Percentiles rank a stretch among this genome's conserved stretches.
Conservation (phyloP, 2,888 invertebrate genomes). For the Thera britannica region DNA sequence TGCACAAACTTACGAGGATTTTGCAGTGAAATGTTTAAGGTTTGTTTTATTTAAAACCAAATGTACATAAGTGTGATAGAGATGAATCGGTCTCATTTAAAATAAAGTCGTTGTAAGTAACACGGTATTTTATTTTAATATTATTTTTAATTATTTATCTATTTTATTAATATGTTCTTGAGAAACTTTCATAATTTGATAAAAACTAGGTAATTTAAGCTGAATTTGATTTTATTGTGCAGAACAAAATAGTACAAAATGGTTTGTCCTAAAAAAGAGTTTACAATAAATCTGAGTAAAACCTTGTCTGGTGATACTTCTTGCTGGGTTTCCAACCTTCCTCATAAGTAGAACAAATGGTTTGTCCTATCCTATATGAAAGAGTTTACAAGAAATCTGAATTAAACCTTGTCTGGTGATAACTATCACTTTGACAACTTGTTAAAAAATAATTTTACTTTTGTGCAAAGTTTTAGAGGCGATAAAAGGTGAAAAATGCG, state of each 20-base stretch:
- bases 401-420: slow-evolving; percentile 1
- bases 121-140: slow-evolving; percentile 35
- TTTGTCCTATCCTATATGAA: background rate
- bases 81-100: slow-evolving; percentile 84
- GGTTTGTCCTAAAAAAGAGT: no score
- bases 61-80: slow-evolving; percentile 85
- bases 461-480: slow-evolving; percentile 49
- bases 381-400: background rate
- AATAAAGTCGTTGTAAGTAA: slow-evolving; percentile 83
- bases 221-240: no score
- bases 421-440: background rate
- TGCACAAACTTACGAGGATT: slow-evolving; percentile 82
- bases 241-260: no score
- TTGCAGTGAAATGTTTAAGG: slow-evolving; percentile 78
- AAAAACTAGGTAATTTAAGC: no score
- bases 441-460: slow-evolving; percentile 44
- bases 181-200: no score
- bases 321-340: no score
- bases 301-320: no score
- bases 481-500: slow-evolving; percentile 33
- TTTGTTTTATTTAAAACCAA: slow-evolving; percentile 83
- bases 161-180: background rate
- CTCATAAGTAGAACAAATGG: no score
- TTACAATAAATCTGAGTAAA: no score
- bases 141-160: background rate